Conservation (phyloP, 2,888 invertebrate species). For the Mythimna impura region DNA sequence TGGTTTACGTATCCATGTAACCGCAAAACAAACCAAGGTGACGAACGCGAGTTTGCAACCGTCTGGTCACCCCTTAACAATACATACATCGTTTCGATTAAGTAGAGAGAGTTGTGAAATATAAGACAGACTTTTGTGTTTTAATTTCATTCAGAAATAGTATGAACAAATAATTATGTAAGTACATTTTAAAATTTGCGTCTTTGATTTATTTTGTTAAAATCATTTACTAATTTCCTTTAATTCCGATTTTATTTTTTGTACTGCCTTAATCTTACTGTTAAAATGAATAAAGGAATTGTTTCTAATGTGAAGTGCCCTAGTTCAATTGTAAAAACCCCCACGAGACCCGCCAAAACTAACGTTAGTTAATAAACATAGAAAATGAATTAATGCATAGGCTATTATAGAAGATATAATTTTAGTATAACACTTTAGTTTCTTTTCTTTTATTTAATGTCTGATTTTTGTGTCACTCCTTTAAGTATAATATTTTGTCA, state of each 20-base stretch:
- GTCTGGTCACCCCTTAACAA: slow-evolving; percentile 8
- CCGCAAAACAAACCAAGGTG: no score
- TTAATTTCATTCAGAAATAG: slow-evolving; percentile 53
- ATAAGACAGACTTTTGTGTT: slow-evolving; percentile 44
- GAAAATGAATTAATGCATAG: slow-evolving; percentile 65
- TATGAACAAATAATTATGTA: slow-evolving; percentile 64
- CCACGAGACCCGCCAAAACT: slow-evolving; percentile 66
- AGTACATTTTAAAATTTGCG: slow-evolving; percentile 57
- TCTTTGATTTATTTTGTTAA: slow-evolving; percentile 43
- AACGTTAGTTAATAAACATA: slow-evolving; percentile 65
- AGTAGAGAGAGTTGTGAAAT: slow-evolving; percentile 36
- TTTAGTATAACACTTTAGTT: slow-evolving; percentile 58
- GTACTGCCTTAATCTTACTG: slow-evolving; percentile 25
- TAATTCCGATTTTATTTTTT: slow-evolving; percentile 38
- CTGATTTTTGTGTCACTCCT: slow-evolving; percentile 50
- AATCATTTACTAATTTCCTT: slow-evolving; percentile 20
- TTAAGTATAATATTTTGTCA: slow-evolving; percentile 42
- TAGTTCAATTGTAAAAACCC: slow-evolving; percentile 61
- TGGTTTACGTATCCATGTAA: no score
- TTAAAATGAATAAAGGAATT: slow-evolving; percentile 51
- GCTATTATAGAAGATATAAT: slow-evolving; percentile 55
- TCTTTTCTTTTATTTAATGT: slow-evolving; percentile 55
- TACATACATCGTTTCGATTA: slow-evolving; percentile 19
- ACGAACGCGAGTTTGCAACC: no score
- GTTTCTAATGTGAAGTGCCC: slow-evolving; percentile 49